These are phyloP conservation scores for Aviceda leuphotes DNA, from an alignment of 2,797 vertebrate species.

Conservation along the genomic window DNA sequence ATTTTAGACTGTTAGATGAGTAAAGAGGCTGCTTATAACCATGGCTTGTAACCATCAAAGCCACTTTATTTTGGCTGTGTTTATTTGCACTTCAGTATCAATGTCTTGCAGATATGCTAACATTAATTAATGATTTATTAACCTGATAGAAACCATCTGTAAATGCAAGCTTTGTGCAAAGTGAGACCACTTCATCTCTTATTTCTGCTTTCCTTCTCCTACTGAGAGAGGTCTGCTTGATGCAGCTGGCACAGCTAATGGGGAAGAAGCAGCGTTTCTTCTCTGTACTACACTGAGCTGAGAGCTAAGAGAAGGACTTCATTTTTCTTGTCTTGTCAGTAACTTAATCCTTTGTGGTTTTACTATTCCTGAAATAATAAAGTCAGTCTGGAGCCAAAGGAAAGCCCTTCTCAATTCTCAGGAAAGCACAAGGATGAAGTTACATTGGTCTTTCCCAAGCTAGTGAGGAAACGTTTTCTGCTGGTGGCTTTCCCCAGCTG, in stretches of 20 bases:
- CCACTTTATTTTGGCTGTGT: not conserved
- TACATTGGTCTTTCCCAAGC: slow-evolving; percentile 11
- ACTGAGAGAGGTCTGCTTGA: slow-evolving; percentile 9
- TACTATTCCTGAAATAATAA: slow-evolving; percentile 38
- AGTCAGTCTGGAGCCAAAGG: slow-evolving; percentile 15
- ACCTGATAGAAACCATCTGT: not conserved
- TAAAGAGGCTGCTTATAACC: not conserved
- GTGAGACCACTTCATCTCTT: not conserved
- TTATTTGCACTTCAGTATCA: not conserved
- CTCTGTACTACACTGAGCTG: slow-evolving; percentile 3
- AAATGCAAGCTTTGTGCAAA: not conserved
- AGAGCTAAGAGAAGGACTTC: not conserved
- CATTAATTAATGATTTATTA: slow-evolving; percentile 17
- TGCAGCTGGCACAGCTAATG: slow-evolving; percentile 11
- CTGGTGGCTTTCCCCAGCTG: not conserved
- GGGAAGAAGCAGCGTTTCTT: not conserved
- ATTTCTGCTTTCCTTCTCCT: slow-evolving; percentile 8
- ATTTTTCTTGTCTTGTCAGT: slow-evolving; percentile 51
- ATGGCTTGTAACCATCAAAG: not conserved
- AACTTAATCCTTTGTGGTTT: slow-evolving; percentile 51
- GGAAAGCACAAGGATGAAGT: slow-evolving; percentile 31
- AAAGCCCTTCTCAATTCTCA: slow-evolving; percentile 40
- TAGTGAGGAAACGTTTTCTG: not conserved
- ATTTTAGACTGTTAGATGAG: not conserved
- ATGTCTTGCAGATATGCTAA: not conserved